Evolutionary conservation across 1,140 invertebrate genomes (phyloP), one percentile per base, ranked within the genome.

Genomic region (Drosophila melanica): DNA sequence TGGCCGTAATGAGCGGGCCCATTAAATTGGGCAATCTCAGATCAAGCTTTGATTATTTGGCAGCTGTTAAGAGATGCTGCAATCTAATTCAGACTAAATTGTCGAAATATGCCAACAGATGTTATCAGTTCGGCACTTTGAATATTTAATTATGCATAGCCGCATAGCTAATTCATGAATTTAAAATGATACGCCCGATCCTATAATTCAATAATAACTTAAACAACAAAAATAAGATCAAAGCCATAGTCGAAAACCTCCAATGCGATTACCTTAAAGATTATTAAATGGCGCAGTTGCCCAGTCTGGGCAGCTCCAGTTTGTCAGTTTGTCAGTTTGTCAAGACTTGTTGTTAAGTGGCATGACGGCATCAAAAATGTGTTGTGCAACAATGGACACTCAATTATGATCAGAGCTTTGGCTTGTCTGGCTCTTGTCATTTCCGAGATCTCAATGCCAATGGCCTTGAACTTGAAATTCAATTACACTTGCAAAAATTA

Each of bases 311-410:
- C 33, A 65, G 63, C 65, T 82, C 64, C 67, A 79, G 79, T 87
- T 89, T 82, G 82, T 79, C 79, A 68, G 3, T 23, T 23, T 23
- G 20, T 23, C 67, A 79, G 79, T 87, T 89, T 82, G 82, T 79
- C 79, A 68, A 87, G 79, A 77, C 73, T 57, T 73, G 79, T 77
- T 81, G 80, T 81, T 77, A 74, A 50, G 79, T 63, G 67, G 82
- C 84, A 82, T 87, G 84, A 87, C 77, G 76, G 64, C 79, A 74
- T 77, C 74, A 75, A 70, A 70, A 70, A 70, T 54, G 33, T 51
- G 42, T 89, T 89, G 65, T 82, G 84, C 82, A 89, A 87, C 82
- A 87, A 87, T 87, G 65, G 71, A 47, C 79, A 69, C 64, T 58
- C 75, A 74, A 77, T 74, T 74, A 48, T 62, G 58, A 55, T 68